Base-by-base conservation (phyloP, 2,113 vertebrate genomes). In the Prunella himalayana region DNA sequence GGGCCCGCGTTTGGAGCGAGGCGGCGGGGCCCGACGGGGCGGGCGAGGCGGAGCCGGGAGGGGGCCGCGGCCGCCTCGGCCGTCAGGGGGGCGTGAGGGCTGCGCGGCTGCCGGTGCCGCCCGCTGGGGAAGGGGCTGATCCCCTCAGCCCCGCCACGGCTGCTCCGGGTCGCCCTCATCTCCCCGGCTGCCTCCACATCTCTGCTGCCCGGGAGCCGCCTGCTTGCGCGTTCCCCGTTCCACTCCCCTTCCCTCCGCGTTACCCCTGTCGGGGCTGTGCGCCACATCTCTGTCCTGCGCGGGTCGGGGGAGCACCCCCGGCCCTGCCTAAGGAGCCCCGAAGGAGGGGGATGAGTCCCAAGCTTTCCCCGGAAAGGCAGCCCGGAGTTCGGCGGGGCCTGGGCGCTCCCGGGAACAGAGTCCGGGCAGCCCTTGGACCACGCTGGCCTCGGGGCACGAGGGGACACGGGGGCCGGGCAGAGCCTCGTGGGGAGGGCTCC, bases 1-100 rank as follows among this genome's bases (percentile, higher is more conserved):
- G 39, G 90, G 93, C 88, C 91, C 97, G 93, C 92, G 33, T 59
- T 98, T 97, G 93, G 47, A 2, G 31, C 4, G 27, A 13, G 6
- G 16, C 3, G n/a, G 23, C 18, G 1, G 44, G 5, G 11, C 25
- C 37, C 85, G 93, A 92, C 85, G 89, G 93, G 42, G 53, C 53
- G 89, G 61, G 23, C n/a, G 50, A 10, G n/a, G n/a, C 22, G 16
- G n/a, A 7, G 56, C n/a, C 56, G n/a, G n/a, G 56, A 59, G 33
- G 22, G 33, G 56, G 22, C 33, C 33, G 54, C 56, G 47, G 56
- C 18, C 39, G 23, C 17, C 49, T 14, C 33, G 22, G 82, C 69
- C 41, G 10, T 27, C 63, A 14, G 9, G 1, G 35, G 20, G 39
- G 27, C 27, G 4, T 9, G 21, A 2, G 3, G 47, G 86, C 61